Conservation (phyloP, 2,888 invertebrate genomes). For the Neocrepidodera transversa region DNA sequence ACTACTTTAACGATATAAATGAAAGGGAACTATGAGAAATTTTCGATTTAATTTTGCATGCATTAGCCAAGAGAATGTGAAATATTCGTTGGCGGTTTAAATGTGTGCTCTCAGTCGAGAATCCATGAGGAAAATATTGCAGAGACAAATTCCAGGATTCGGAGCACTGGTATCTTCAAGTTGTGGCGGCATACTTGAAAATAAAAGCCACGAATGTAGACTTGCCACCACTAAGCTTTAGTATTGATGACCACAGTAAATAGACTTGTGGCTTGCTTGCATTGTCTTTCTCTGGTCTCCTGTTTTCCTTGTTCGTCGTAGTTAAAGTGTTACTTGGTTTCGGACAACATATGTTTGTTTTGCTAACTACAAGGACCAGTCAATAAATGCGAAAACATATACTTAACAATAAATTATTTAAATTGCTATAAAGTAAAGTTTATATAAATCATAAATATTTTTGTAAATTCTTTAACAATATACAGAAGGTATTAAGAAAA, state of each 20-base stretch:
- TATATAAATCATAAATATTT: too few relatives aligned
- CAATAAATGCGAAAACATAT: neutral
- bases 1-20: too few relatives aligned
- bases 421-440: too few relatives aligned
- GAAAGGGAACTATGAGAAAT: neutral
- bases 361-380: neutral
- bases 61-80: conserved; percentile 7
- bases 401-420: too few relatives aligned
- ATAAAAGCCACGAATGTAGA: conserved; percentile 31
- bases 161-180: conserved; percentile 35
- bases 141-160: conserved; percentile 36
- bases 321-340: conserved; percentile 14
- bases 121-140: conserved; percentile 31
- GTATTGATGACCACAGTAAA: conserved; percentile 43
- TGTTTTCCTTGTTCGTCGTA: conserved; percentile 16
- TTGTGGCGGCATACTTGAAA: conserved; percentile 39
- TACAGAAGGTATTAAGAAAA: too few relatives aligned
- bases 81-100: conserved; percentile 16
- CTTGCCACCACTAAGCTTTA: conserved; percentile 37
- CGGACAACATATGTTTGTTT: neutral
- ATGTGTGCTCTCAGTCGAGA: conserved; percentile 12
- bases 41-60: conserved; percentile 15
- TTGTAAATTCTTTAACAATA: too few relatives aligned
- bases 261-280: conserved; percentile 37
- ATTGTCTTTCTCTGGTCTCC: conserved; percentile 28